Evolutionary conservation across 2,888 invertebrate genomes (phyloP).

Genomic region (Leptogaster cylindrica): DNA sequence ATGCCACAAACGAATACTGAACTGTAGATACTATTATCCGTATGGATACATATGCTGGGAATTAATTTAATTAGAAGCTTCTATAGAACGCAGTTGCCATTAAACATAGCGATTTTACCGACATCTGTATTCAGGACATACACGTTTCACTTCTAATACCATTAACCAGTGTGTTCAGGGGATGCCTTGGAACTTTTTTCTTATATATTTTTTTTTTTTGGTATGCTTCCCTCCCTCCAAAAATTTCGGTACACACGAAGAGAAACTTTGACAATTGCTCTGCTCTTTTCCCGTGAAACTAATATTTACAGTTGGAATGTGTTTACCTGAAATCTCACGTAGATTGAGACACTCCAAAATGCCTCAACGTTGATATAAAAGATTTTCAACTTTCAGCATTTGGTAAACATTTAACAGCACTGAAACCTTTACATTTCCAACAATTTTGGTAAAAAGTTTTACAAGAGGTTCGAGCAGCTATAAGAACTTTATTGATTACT

Average conservation of each 20-base stretch:
- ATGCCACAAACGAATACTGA: too few relatives aligned
- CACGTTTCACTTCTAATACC: constrained; percentile 31
- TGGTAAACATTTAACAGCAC: too few relatives aligned
- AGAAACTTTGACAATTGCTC: constrained; percentile 16
- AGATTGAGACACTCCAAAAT: constrained; percentile 5
- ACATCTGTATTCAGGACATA: constrained; percentile 34
- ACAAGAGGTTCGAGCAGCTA: too few relatives aligned
- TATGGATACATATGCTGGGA: constrained; percentile 26
- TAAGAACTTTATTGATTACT: too few relatives aligned
- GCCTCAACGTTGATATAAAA: too few relatives aligned
- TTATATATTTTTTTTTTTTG: too few relatives aligned
- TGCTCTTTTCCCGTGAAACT: background rate
- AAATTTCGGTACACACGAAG: constrained; percentile 15
- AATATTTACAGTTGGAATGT: constrained; percentile 4
- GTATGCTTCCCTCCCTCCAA: background rate
- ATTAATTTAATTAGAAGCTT: constrained; percentile 41
- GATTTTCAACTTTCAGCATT: too few relatives aligned
- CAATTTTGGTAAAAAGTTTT: too few relatives aligned
- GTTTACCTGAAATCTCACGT: constrained; percentile 16
- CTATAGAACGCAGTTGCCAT: constrained; percentile 36
- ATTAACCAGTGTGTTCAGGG: constrained; percentile 12
- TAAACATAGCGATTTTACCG: constrained; percentile 20
- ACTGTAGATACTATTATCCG: constrained; percentile 4
- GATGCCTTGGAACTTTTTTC: too few relatives aligned
- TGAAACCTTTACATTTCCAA: too few relatives aligned